Percentiles rank a stretch among this genome's conserved stretches.
phyloP scores from a whole-genome alignment of 2,113 vertebrate species.

The Dipodomys merriami region DNA sequence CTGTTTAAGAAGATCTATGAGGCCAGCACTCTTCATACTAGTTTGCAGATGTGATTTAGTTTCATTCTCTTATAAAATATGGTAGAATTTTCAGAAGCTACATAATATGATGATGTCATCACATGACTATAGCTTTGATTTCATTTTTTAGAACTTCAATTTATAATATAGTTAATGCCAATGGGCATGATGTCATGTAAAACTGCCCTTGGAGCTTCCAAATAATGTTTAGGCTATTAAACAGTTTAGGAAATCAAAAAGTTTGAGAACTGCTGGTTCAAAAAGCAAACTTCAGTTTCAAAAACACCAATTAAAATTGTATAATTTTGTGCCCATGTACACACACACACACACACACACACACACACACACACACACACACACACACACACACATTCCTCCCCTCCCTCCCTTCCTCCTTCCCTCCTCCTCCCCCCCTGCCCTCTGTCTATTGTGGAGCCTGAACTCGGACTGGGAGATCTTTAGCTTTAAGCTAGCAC shows the following conservation, averaged over 20 bases:
- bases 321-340: accelerated
- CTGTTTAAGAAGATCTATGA: neutral
- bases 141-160: neutral
- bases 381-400: no score
- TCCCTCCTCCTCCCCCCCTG: no score
- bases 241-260: neutral
- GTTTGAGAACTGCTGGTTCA: neutral
- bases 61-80: neutral
- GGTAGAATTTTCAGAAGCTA: slow-evolving; percentile 38
- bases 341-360: neutral
- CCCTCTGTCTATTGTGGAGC: no score
- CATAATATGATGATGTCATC: neutral
- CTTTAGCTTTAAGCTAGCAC: no score
- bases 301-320: neutral
- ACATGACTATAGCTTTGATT: neutral
- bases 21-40: neutral
- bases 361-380: neutral
- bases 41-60: neutral
- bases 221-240: slow-evolving; percentile 25
- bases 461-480: no score
- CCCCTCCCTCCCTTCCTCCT: no score
- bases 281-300: neutral
- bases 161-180: neutral
- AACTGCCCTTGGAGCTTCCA: neutral
- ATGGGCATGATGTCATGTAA: neutral